Evolutionary conservation across 2,888 invertebrate species (phyloP), one percentile per base, ranked within the genome.

Genomic region (Fragum fragum): DNA sequence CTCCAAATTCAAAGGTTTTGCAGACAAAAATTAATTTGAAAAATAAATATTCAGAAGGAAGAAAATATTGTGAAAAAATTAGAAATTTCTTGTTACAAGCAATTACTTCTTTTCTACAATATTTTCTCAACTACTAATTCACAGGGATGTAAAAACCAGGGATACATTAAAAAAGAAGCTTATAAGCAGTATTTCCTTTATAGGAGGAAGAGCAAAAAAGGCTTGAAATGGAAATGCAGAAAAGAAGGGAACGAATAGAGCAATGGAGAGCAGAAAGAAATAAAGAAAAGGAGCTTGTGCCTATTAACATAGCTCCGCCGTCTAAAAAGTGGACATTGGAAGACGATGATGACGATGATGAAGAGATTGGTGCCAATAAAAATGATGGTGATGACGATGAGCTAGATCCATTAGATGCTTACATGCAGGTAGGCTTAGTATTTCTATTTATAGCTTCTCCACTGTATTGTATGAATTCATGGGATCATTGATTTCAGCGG

Each of bases 191-290:
- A n/a, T n/a, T 3, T 47, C 14, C n/a, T 3, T 47, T 47, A 66
- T 53, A 94, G 94, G 93, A 94, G 85, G 93, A 92, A 75, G 94
- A 94, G 84, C 94, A 94, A 86, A 93, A 94, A 77, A 87, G 92
- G 7, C 83, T 99, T 36, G 99, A 99, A 94, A 95, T 97, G 23
- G 99, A 99, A 95, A 99, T 99, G 99, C 98, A 98, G 92, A 98
- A 98, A 94, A 96, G 99, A 5, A 96, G 99, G 0, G 99, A 99
- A 90, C 96, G 99, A 72, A 99, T 99, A 85, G 99, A 99, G 94
- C 96, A 98, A 73, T 99, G 99, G 99, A 96, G 99, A 63, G 98
- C 98, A 0, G 98, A 99, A 90, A 96, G 98, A 18, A 98, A 98
- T 94, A 97, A 97, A 87, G 97, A 97, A 91, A 97, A 98, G 92